Percentiles rank a stretch among this genome's conserved stretches.
phyloP scores from a whole-genome alignment of 2,113 vertebrate genomes.

The Hepsetus odoe region DNA sequence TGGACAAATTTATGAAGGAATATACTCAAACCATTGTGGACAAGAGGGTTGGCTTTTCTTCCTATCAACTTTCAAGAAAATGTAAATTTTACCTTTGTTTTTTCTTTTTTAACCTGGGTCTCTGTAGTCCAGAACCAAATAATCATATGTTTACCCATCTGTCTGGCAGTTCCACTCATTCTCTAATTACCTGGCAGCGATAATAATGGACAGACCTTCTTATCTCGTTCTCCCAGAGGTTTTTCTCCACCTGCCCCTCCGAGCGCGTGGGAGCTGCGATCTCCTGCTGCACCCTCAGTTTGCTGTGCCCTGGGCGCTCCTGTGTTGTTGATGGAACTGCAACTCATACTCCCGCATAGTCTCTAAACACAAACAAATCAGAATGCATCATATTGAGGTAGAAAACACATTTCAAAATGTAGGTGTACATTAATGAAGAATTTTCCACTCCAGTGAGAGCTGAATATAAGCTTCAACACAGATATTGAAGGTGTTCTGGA shows the following conservation, averaged over 20 bases:
- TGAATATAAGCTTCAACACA: neutral
- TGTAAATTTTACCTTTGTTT: too few species aligned
- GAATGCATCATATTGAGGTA: neutral
- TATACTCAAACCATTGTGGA: too few species aligned
- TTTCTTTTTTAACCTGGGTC: too few species aligned
- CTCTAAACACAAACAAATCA: conserved; percentile 71
- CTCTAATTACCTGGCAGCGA: too few species aligned
- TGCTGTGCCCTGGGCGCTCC: conserved; percentile 91
- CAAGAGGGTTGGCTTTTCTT: too few species aligned
- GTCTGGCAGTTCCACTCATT: too few species aligned
- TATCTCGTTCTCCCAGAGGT: conserved; percentile 97
- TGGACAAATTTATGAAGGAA: too few species aligned
- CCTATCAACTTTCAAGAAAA: too few species aligned
- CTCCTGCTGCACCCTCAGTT: conserved; percentile 87
- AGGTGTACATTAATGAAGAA: neutral
- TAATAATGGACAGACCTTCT: conserved; percentile 80
- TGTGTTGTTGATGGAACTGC: conserved; percentile 93
- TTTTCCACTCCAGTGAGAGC: neutral
- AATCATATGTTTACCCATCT: too few species aligned
- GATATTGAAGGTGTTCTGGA: neutral
- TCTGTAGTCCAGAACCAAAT: too few species aligned
- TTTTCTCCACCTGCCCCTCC: conserved; percentile 93
- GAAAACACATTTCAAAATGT: neutral
- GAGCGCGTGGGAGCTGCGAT: conserved; percentile 86
- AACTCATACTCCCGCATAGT: conserved; percentile 91